A percentile compares a stretch with the other conserved stretches of the same genome.
phyloP scores from a whole-genome alignment of 2,888 invertebrate species.

The Rhaphigaster nebulosa region DNA sequence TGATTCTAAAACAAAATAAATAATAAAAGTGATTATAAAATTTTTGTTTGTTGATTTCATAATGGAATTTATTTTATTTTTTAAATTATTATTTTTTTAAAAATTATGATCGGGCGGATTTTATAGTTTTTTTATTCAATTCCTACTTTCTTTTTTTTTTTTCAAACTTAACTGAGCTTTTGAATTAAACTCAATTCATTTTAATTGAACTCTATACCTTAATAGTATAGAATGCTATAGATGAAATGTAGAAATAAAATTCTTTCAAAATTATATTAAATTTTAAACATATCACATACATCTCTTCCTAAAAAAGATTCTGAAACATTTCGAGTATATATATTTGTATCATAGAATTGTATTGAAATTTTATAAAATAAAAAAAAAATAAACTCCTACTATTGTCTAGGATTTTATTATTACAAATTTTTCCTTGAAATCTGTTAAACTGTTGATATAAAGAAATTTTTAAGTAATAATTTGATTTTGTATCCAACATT shows the following conservation, averaged over 20 bases:
- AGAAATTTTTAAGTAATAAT: background rate
- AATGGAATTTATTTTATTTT: too few species aligned
- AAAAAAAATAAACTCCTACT: background rate
- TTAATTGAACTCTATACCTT: background rate
- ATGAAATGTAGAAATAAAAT: slow-evolving; percentile 11
- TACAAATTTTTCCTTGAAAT: background rate
- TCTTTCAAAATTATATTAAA: background rate
- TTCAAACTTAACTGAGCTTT: background rate
- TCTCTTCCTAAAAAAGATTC: background rate
- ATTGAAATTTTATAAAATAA: slow-evolving; percentile 2
- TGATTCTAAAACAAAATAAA: background rate
- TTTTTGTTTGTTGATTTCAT: background rate
- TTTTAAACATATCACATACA: slow-evolving; percentile 8
- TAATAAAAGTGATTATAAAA: background rate
- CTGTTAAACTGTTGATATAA: background rate
- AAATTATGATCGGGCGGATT: background rate
- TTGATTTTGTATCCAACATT: background rate
- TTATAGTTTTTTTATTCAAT: background rate
- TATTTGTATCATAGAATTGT: slow-evolving; percentile 35
- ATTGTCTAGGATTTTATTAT: slow-evolving; percentile 2
- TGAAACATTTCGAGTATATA: background rate
- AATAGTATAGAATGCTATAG: slow-evolving; percentile 12
- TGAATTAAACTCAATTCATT: too few species aligned
- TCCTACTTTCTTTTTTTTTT: background rate
- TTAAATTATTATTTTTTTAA: background rate